Conservation (phyloP, 1,140 invertebrate species). For the Pararge aegeria region DNA sequence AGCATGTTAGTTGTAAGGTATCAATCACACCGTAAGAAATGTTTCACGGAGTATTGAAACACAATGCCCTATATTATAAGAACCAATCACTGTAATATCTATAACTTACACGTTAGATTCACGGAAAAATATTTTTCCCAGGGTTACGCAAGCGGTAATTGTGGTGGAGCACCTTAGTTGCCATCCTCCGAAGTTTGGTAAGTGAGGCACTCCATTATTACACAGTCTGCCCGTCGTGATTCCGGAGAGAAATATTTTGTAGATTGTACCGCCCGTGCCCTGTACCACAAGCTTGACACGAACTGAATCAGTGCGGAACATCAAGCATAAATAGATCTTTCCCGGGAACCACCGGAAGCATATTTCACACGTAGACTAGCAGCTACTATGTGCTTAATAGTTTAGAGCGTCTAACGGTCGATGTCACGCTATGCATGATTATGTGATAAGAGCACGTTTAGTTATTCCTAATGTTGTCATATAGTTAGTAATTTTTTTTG, state of each 20-base stretch:
- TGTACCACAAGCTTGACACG: slow-evolving; percentile 65
- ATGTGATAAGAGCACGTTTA: slow-evolving; percentile 71
- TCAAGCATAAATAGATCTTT: slow-evolving; percentile 78
- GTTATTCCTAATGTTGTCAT: slow-evolving; percentile 51
- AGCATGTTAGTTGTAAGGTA: slow-evolving; percentile 69
- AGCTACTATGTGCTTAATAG: slow-evolving; percentile 62
- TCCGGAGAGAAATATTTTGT: slow-evolving; percentile 79
- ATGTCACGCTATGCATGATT: slow-evolving; percentile 77
- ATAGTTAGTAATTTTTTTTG: slow-evolving; percentile 44
- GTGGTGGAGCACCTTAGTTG: slow-evolving; percentile 79
- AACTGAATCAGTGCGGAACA: slow-evolving; percentile 70
- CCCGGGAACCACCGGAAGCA: slow-evolving; percentile 74
- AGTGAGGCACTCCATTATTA: slow-evolving; percentile 79
- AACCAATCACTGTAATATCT: slow-evolving; percentile 67
- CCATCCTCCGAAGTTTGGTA: slow-evolving; percentile 78
- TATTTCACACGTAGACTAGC: slow-evolving; percentile 66
- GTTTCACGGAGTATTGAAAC: slow-evolving; percentile 56
- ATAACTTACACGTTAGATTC: slow-evolving; percentile 78
- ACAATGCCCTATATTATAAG: slow-evolving; percentile 61
- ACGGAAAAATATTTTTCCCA: slow-evolving; percentile 80
- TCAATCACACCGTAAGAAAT: slow-evolving; percentile 44
- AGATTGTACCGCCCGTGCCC: slow-evolving; percentile 74
- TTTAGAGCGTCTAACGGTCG: slow-evolving; percentile 64
- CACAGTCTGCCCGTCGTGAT: slow-evolving; percentile 77
- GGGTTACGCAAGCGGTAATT: slow-evolving; percentile 79